These are phyloP conservation scores for Chiroxiphia lanceolata DNA, from an alignment of 2,797 vertebrate species.

Conservation along the genomic window DNA sequence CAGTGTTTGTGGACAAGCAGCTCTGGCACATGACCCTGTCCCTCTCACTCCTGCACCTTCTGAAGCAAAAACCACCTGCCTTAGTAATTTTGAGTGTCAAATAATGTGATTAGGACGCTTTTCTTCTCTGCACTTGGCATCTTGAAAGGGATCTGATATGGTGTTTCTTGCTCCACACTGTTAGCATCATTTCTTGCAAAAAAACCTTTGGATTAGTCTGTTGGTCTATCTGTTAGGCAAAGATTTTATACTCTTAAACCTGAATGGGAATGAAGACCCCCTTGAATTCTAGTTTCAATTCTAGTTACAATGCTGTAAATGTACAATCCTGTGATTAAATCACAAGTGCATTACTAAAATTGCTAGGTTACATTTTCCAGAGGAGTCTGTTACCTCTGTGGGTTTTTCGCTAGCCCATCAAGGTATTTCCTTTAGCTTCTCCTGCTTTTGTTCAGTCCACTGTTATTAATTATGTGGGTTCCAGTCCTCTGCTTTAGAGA, in stretches of 20 bases:
- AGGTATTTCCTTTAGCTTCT: background rate
- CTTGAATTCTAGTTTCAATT: background rate
- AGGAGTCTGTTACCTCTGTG: background rate
- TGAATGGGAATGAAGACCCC: background rate
- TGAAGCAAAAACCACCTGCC: background rate
- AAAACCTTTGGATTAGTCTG: background rate
- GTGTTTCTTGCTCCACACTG: background rate
- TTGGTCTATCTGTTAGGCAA: background rate
- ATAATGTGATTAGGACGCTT: background rate
- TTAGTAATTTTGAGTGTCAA: background rate
- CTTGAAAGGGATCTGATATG: background rate
- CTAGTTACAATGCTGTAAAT: background rate
- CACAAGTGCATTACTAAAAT: background rate
- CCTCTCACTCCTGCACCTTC: background rate
- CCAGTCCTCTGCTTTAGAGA: conserved; percentile 25
- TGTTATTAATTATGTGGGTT: conserved; percentile 19
- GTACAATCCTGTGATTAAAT: background rate
- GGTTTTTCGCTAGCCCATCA: background rate
- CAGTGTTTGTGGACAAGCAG: background rate
- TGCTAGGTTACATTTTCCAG: background rate
- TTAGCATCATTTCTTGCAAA: background rate
- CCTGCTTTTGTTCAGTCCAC: background rate
- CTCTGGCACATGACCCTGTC: rapidly evolving
- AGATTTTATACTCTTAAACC: background rate
- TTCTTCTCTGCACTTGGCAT: background rate